Evolutionary conservation across 2,888 invertebrate genomes (phyloP), one percentile per base, ranked within the genome.

Genomic region (Ichneumoninae sp.): DNA sequence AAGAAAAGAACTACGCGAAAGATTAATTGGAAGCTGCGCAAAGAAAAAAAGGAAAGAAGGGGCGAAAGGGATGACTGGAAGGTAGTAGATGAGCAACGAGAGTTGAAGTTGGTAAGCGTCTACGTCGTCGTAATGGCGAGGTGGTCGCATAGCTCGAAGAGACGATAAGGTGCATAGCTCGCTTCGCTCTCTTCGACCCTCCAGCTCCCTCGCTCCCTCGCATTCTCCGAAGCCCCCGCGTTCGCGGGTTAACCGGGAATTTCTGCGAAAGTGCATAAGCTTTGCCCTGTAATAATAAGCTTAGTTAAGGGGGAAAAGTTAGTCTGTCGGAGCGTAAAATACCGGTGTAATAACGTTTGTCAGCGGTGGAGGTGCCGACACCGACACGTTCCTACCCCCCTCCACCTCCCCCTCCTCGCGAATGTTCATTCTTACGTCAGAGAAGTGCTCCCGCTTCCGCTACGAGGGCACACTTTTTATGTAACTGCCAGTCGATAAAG

Each of bases 201-300:
- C 54, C 50, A 30, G 30, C 50, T 36, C 19, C 54, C 33, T 70
- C 70, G 33, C 33, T 33, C 50, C 26, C 50, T 50, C 33, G 30
- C 52, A n/a, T 26, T 70, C 10, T 30, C 47, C 16, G 26, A 33
- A 33, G 33, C n/a, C 62, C 16, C 6, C 62, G 52, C 65, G 70
- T 75, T 77, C 78, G 30, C 44, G 62, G 80, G 85, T 89, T 88
- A 90, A 88, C 90, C 86, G 86, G 86, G 88, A 90, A 88, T 88
- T 91, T 88, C 81, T 88, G 85, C 80, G 86, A 89, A 88, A 91
- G 88, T 89, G 89, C 86, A 90, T 87, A 87, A 90, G 90, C 90
- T 91, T 90, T 91, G 90, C 89, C 89, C 87, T 85, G 86, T 82
- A 91, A 91, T 82, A 91, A 91, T 89, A 89, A 90, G 90, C 90